Conservation (phyloP, 2,113 vertebrate genomes). For the Perca schrenkii region DNA sequence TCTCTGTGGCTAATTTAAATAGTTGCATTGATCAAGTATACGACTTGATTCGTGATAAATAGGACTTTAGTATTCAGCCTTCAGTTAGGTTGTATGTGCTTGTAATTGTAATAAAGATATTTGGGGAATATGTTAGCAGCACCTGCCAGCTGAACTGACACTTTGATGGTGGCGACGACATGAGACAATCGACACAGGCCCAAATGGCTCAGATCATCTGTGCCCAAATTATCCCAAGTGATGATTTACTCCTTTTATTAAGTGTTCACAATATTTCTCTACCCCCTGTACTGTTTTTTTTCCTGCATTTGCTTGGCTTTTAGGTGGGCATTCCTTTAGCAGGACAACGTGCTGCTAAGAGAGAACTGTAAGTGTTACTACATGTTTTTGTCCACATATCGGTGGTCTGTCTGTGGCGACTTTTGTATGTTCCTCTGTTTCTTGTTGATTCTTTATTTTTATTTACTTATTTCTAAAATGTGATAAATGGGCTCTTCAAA, state of each 20-base stretch:
- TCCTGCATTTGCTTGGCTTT: not conserved
- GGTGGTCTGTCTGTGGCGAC: not conserved
- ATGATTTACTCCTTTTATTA: not conserved
- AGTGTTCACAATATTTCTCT: not conserved
- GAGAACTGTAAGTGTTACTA: not conserved
- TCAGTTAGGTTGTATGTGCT: not conserved
- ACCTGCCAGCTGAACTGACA: not conserved
- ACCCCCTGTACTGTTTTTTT: not conserved
- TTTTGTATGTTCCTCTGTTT: not conserved
- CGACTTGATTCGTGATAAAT: not conserved
- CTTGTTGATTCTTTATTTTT: not conserved
- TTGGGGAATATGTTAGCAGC: not conserved
- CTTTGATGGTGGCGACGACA: not conserved
- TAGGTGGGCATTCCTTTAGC: not conserved
- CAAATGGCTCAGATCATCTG: not conserved
- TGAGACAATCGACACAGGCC: not conserved
- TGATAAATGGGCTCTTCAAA: not conserved
- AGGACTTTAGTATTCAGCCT: not conserved
- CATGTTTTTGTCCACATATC: not conserved
- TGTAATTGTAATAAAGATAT: not conserved
- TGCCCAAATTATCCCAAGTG: not conserved
- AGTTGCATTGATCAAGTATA: not conserved
- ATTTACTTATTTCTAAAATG: not conserved
- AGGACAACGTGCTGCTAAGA: not conserved
- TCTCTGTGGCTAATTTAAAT: not conserved